Evolutionary conservation across 2,797 vertebrate species (phyloP).

Genomic region (Perodicticus potto): DNA sequence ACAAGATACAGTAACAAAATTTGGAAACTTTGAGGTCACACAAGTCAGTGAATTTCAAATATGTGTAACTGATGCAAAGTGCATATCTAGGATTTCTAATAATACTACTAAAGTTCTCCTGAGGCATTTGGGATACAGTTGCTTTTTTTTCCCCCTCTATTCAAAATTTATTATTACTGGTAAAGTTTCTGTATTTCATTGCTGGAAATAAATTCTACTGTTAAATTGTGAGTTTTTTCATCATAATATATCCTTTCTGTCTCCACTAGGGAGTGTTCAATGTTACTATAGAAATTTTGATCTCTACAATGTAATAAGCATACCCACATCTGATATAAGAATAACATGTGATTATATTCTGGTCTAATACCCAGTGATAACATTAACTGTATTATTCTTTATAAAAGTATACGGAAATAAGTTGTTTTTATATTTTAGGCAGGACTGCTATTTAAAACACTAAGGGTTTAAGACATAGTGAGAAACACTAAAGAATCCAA

Average conservation of each 20-base stretch:
- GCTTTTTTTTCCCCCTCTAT: neutral
- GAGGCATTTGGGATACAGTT: neutral
- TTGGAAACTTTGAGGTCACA: slow-evolving; percentile 7
- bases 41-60: slow-evolving; percentile 28
- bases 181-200: slow-evolving; percentile 56
- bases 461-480: slow-evolving; percentile 28
- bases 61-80: neutral
- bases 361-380: neutral
- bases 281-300: slow-evolving; percentile 24
- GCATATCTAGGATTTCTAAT: slow-evolving; percentile 6
- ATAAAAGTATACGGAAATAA: slow-evolving; percentile 49
- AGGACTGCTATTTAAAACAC: slow-evolving; percentile 56
- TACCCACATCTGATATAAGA: slow-evolving; percentile 9
- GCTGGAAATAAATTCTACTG: slow-evolving; percentile 18
- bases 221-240: slow-evolving; percentile 28
- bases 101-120: neutral
- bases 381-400: neutral
- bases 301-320: slow-evolving; percentile 6
- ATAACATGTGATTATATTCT: slow-evolving; percentile 49
- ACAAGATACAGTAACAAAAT: neutral
- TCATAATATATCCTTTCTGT: neutral
- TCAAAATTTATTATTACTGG: neutral
- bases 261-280: neutral
- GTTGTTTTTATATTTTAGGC: slow-evolving; percentile 33
- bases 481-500: slow-evolving; percentile 59